Evolutionary conservation across 2,113 vertebrate genomes (phyloP).

Genomic region (Motacilla tschutschensis): DNA sequence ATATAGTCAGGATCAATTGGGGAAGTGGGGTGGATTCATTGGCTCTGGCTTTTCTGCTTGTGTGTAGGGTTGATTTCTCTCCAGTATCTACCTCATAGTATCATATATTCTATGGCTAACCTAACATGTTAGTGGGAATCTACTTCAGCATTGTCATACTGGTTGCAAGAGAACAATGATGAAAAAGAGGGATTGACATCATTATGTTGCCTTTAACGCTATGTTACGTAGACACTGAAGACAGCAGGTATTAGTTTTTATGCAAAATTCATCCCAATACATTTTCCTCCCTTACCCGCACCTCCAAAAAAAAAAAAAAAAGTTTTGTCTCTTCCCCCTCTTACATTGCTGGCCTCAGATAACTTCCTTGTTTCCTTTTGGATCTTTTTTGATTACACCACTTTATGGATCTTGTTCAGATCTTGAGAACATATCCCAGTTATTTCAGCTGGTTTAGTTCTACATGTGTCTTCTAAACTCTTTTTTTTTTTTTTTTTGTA

Average conservation of each 20-base stretch:
- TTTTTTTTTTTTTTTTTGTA: neutral
- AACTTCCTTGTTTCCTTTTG: neutral
- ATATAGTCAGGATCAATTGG: neutral
- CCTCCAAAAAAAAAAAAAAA: neutral
- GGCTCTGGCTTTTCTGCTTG: neutral
- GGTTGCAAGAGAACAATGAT: neutral
- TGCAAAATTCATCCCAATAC: neutral
- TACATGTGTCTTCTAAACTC: neutral
- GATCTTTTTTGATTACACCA: neutral
- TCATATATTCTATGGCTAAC: neutral
- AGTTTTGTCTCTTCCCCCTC: neutral
- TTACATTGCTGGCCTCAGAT: neutral
- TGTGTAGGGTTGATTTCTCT: neutral
- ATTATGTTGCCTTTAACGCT: neutral
- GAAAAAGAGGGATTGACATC: neutral
- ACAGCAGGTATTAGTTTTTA: neutral
- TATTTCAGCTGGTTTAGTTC: neutral
- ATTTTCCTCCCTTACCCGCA: neutral
- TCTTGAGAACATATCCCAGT: neutral
- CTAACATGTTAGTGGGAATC: neutral
- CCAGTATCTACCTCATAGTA: neutral
- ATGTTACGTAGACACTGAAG: neutral
- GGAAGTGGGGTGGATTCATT: fast-evolving
- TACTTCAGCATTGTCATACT: neutral
- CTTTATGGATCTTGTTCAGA: neutral